These are phyloP conservation scores for Platichthys stellatus DNA, from an alignment of 2,113 vertebrate species.

Conservation along the genomic window DNA sequence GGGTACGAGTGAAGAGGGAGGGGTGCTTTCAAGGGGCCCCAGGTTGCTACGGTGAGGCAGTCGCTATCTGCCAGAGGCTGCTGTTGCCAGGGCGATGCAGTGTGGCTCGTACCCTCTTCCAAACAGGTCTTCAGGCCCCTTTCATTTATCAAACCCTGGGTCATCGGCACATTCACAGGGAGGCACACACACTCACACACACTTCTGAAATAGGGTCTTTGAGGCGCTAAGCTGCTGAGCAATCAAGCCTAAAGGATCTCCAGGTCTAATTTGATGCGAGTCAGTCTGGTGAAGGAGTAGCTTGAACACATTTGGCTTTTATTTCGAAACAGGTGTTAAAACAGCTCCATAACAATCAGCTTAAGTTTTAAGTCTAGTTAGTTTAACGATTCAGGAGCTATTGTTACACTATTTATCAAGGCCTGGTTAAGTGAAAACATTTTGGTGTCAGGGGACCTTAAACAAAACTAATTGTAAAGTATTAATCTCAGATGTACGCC, in stretches of 20 bases:
- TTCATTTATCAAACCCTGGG: constrained; percentile 63
- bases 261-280: constrained; percentile 35
- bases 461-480: too few relatives aligned
- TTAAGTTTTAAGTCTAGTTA: too few relatives aligned
- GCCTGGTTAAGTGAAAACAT: too few relatives aligned
- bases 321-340: neutral
- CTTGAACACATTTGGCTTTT: neutral
- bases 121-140: constrained; percentile 38
- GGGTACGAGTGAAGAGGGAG: constrained; percentile 47
- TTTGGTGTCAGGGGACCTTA: too few relatives aligned
- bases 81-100: constrained; percentile 58
- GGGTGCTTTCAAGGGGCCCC: constrained; percentile 55
- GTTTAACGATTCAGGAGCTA: too few relatives aligned
- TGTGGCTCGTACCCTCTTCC: constrained; percentile 32
- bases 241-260: constrained; percentile 41
- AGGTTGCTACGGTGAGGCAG: constrained; percentile 73
- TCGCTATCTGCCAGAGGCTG: constrained; percentile 63
- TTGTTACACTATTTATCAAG: too few relatives aligned
- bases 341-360: neutral
- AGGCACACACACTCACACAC: constrained; percentile 22
- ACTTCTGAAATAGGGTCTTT: constrained; percentile 50
- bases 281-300: neutral
- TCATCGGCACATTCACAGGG: constrained; percentile 32
- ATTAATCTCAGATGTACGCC: too few relatives aligned
- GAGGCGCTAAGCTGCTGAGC: constrained; percentile 45